A percentile compares a stretch with the other conserved stretches of the same genome.
phyloP scores from a whole-genome alignment of 1,140 invertebrate species.

The Paramacrobiotus metropolitanus region DNA sequence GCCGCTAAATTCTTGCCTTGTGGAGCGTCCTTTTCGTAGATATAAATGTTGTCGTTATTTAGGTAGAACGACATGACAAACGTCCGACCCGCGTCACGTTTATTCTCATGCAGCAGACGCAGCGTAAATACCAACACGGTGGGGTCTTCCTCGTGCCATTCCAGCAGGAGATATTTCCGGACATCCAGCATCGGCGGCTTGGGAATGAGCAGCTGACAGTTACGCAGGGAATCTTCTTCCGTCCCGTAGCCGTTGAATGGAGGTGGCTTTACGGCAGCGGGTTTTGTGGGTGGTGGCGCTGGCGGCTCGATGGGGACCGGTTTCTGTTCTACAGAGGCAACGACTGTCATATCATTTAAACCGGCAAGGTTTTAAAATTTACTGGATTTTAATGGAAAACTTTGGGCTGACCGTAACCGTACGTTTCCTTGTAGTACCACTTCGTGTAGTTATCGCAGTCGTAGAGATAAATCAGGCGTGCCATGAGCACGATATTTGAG shows the following conservation, averaged over 20 bases:
- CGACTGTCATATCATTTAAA: too few relatives aligned
- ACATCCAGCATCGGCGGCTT: conserved; percentile 29
- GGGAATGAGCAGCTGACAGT: conserved; percentile 37
- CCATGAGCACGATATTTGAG: conserved; percentile 47
- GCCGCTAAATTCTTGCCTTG: conserved; percentile 23
- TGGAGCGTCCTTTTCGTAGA: conserved; percentile 19
- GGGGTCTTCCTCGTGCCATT: neutral
- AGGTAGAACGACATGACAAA: conserved; percentile 26
- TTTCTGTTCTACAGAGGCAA: neutral
- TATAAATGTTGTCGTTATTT: conserved; percentile 23
- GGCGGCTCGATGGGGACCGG: conserved; percentile 14
- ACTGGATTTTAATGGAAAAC: too few relatives aligned
- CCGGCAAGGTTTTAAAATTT: too few relatives aligned
- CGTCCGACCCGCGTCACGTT: conserved; percentile 19
- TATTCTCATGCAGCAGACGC: neutral
- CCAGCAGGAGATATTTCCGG: conserved; percentile 1
- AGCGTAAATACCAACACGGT: neutral
- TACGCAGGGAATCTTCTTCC: conserved; percentile 47
- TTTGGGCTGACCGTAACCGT: neutral
- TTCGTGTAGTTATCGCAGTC: conserved; percentile 57
- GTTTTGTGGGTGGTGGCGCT: too few relatives aligned
- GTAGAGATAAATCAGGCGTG: conserved; percentile 45
- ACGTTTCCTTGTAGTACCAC: conserved; percentile 39
- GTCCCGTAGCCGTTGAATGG: conserved; percentile 69
- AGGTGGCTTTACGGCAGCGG: too few relatives aligned